phyloP scores from a whole-genome alignment of 2,113 vertebrate species.

The Tupaia chinensis region DNA sequence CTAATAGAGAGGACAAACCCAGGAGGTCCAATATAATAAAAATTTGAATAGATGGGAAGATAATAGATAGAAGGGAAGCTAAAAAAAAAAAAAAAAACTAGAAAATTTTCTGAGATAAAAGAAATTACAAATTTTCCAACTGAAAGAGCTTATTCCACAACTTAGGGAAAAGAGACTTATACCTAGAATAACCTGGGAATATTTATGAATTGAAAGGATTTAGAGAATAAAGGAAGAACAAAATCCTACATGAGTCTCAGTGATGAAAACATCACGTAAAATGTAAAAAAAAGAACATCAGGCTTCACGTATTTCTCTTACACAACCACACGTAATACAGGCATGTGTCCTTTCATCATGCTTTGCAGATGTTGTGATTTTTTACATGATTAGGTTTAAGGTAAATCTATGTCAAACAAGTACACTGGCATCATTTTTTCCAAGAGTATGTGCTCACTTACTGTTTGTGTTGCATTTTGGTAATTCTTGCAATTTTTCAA shows the following conservation, averaged over 20 bases:
- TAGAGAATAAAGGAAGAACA: not conserved
- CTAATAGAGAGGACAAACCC: not conserved
- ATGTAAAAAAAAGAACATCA: not conserved
- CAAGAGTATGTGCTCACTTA: no score
- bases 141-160: conserved; percentile 16
- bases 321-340: not conserved
- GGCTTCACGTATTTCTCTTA: conserved; percentile 13
- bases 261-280: not conserved
- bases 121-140: not conserved
- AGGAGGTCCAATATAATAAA: not conserved
- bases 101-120: conserved; percentile 1
- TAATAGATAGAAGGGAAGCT: not conserved
- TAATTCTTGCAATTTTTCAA: no score
- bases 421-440: no score
- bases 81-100: conserved; percentile 5
- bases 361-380: no score
- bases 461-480: no score
- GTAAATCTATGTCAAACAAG: no score
- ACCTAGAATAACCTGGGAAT: not conserved
- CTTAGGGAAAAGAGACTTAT: not conserved
- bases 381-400: no score
- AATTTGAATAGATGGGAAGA: not conserved
- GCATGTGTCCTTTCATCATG: not conserved
- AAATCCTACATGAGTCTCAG: not conserved
- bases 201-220: not conserved